Evolutionary conservation across 2,888 invertebrate species (phyloP), one percentile per base, ranked within the genome.

Genomic region (Andrena bicolor): DNA sequence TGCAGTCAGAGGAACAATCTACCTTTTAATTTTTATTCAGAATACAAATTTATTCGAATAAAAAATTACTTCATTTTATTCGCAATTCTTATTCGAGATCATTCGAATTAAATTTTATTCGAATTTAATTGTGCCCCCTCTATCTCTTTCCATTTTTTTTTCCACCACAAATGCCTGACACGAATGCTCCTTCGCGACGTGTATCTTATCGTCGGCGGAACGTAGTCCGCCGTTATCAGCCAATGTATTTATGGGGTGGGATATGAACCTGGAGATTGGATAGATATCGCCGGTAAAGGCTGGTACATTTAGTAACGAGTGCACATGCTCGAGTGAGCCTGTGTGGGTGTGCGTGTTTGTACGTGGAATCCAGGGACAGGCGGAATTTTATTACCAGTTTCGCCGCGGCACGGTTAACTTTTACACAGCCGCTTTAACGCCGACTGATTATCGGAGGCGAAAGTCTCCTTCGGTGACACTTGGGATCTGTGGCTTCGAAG

Each of bases 201-300:
- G 84, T 91, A 92, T 91, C 92, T 92, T 92, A 92, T 92, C 92
- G 83, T 74, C 72, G 88, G 69, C 74, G 72, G 81, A 76, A 74
- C 86, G 88, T 76, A 82, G 84, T 76, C 81, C 65, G 73, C 69
- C 88, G 86, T 92, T 92, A 92, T 92, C 92, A 91, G 90, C 76
- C 76, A 85, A 90, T 90, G 90, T 92, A 92, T 92, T 92, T 92
- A 92, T 92, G 92, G 92, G 92, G 88, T 91, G 82, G 91, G 91
- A 91, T 91, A 90, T 87, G 91, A 88, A 85, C 85, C 85, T 80
- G 79, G 74, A 88, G 88, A 81, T 88, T 88, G 86, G 85, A 86
- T 86, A 88, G 87, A 87, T 81, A 79, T 77, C 77, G 82, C 53
- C 58, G 35, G 86, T 77, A 82, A 56, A 86, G 68, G 82, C 78